Base-by-base conservation (phyloP, 2,888 invertebrate genomes). In the Coelopa pilipes region DNA sequence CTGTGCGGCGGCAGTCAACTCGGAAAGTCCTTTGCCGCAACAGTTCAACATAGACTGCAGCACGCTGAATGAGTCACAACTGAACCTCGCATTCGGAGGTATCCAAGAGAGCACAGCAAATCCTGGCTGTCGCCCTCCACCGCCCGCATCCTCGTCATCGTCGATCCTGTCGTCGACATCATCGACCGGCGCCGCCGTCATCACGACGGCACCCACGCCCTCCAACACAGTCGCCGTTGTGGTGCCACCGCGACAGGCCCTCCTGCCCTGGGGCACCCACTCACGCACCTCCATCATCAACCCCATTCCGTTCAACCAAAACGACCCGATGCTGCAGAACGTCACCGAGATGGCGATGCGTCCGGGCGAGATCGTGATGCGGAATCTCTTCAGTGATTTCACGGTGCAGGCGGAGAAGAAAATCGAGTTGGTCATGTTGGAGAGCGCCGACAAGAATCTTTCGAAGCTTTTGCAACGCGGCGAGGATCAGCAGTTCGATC, bases 351-450 rank as follows among this genome's bases (percentile, higher is more conserved):
- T 34, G 90, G 71, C 91, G 81, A 88, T 94, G 17, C 90, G 95
- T 74, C 96, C 97, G 0, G 99, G 99, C 13, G 98, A 99, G 88
- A 98, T 94, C 88, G 97, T 99, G 0, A 97, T 99, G 93, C 91
- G 97, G 75, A 94, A 96, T 62, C 90, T 99, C 1, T 98, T 99
- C 85, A 84, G 82, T 13, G 98, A 99, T 88, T 98, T 99, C 84
- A 97, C 98, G 0, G 90, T 94, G 1, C 94, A 97, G 82, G 97
- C 97, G 0, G 98, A 98, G 83, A 94, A 94, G 85, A 99, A 99
- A 89, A 97, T 99, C 88, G 97, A 98, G 84, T 91, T 93, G 72
- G 97, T 99, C 1, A 94, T 98, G 92, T 91, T 94, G 71, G 99
- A 99, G 87, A 93, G 95, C 75, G 89, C 94, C 92, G 99, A 99